A percentile compares a stretch with the other conserved stretches of the same genome.
phyloP scores from a whole-genome alignment of 2,113 vertebrate genomes.

The Xiphophorus maculatus region DNA sequence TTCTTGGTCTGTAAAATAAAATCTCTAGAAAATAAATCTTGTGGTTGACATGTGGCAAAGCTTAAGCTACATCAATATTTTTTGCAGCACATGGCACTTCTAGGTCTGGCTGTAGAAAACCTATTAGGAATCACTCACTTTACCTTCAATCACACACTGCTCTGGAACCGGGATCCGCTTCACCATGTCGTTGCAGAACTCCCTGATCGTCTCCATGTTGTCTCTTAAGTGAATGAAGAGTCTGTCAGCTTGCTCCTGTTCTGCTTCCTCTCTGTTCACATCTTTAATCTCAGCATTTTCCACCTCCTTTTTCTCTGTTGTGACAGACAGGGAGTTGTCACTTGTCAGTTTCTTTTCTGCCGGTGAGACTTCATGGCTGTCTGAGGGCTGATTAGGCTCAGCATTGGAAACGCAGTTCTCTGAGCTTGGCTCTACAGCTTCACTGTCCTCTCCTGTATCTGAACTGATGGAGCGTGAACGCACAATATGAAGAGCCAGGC shows the following conservation, averaged over 20 bases:
- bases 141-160: constrained; percentile 94
- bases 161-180: constrained; percentile 89
- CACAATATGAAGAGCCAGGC: constrained; percentile 83
- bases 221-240: constrained; percentile 89
- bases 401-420: constrained; percentile 76
- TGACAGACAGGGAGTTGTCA: constrained; percentile 15
- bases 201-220: constrained; percentile 85
- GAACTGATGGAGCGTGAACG: constrained; percentile 76
- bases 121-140: background rate
- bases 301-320: constrained; percentile 35
- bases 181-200: constrained; percentile 82
- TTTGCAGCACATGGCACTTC: background rate
- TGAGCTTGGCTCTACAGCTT: constrained; percentile 65
- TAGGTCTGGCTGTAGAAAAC: background rate
- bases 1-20: no score
- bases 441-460: constrained; percentile 74
- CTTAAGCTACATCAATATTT: background rate
- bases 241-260: constrained; percentile 77
- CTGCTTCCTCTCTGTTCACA: constrained; percentile 34
- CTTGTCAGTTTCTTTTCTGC: constrained; percentile 33
- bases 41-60: no score
- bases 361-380: constrained; percentile 29
- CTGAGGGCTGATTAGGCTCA: constrained; percentile 62
- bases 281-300: constrained; percentile 48
- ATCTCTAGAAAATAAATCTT: no score